These are phyloP conservation scores for Coranthus polyacanthus DNA, from an alignment of 2,797 vertebrate species.

Conservation along the genomic window DNA sequence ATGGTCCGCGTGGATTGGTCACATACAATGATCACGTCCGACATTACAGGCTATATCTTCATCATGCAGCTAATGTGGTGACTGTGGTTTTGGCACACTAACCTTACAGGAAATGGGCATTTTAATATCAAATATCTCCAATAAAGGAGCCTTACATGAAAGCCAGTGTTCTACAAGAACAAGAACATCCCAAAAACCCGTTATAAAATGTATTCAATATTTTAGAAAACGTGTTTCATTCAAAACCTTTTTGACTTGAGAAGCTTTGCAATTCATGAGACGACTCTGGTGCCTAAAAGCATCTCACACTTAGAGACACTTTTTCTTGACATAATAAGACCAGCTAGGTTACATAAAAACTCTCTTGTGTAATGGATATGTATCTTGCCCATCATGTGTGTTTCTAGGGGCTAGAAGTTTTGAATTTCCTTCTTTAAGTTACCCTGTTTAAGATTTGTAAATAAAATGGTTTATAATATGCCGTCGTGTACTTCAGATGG, in stretches of 20 bases:
- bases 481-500: too few species aligned
- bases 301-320: conserved; percentile 55
- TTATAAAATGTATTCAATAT: conserved; percentile 7
- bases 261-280: conserved; percentile 15
- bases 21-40: too few species aligned
- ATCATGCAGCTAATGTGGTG: too few species aligned
- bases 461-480: too few species aligned
- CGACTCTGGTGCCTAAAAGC: conserved; percentile 25
- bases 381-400: conserved; percentile 58
- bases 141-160: not conserved
- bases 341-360: conserved; percentile 75
- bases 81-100: not conserved
- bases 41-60: too few species aligned
- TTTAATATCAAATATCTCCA: not conserved
- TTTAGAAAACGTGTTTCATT: conserved; percentile 17
- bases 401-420: not conserved
- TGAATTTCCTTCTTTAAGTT: too few species aligned
- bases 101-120: not conserved
- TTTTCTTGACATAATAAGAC: conserved; percentile 76
- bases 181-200: conserved; percentile 1
- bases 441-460: too few species aligned
- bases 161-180: not conserved
- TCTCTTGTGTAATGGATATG: conserved; percentile 75
- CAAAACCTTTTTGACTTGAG: too few species aligned
- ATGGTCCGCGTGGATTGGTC: too few species aligned